These are phyloP conservation scores for Pyxicephalus adspersus DNA, from an alignment of 2,113 vertebrate species.

Conservation along the genomic window DNA sequence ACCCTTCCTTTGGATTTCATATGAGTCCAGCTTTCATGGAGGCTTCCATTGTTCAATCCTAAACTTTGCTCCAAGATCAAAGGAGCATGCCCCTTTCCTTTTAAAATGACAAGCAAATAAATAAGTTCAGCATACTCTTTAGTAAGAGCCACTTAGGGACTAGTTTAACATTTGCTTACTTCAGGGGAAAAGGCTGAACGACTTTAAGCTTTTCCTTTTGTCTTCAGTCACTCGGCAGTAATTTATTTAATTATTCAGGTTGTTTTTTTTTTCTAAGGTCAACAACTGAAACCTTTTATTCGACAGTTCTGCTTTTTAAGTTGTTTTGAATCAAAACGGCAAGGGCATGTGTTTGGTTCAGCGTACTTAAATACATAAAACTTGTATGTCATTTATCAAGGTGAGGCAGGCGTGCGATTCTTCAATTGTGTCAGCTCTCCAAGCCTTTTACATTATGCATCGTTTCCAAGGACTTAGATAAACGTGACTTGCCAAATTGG, in stretches of 20 bases:
- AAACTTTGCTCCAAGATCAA: neutral
- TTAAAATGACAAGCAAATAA: slow-evolving; percentile 43
- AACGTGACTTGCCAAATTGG: neutral
- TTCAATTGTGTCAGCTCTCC: slow-evolving; percentile 33
- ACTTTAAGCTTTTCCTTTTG: neutral
- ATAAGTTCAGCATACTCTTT: slow-evolving; percentile 53
- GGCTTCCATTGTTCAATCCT: too few species aligned
- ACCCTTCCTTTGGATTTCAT: neutral
- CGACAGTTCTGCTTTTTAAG: slow-evolving; percentile 59
- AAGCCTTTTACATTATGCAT: slow-evolving; percentile 22
- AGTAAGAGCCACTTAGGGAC: neutral
- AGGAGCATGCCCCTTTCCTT: neutral
- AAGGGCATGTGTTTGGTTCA: slow-evolving; percentile 25
- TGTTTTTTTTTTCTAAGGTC: slow-evolving; percentile 59
- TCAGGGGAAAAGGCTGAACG: neutral
- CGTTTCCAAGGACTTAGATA: neutral
- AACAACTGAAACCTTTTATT: slow-evolving; percentile 56
- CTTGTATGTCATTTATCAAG: slow-evolving; percentile 42
- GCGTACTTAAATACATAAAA: slow-evolving; percentile 52
- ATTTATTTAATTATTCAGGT: slow-evolving; percentile 63
- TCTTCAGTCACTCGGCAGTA: slow-evolving; percentile 48
- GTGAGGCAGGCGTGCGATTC: slow-evolving; percentile 31
- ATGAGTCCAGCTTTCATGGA: neutral
- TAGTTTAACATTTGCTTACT: slow-evolving; percentile 34
- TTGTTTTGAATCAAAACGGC: slow-evolving; percentile 43